Evolutionary conservation across 2,888 invertebrate species (phyloP).

Genomic region (Lepidochrysops patricia): DNA sequence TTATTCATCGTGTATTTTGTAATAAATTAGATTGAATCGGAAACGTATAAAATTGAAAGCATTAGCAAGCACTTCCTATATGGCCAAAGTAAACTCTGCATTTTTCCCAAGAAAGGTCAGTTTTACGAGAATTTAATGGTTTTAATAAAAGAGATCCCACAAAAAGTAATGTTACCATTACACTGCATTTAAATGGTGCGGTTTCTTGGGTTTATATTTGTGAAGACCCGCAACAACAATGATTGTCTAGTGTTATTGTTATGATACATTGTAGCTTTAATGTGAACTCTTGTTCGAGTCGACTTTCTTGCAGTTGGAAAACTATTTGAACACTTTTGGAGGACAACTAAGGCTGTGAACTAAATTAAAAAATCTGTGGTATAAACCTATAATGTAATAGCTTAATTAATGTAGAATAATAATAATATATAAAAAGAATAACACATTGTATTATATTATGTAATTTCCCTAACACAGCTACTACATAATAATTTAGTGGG

Average conservation of each 20-base stretch:
- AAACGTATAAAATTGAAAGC: neutral
- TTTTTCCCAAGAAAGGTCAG: conserved; percentile 2
- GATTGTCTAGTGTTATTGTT: conserved; percentile 21
- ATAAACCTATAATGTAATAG: too few species aligned
- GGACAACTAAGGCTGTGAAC: too few species aligned
- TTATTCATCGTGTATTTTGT: neutral
- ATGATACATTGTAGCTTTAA: conserved; percentile 18
- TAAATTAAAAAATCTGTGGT: too few species aligned
- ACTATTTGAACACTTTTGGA: neutral
- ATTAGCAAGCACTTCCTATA: neutral
- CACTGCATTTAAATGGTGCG: conserved; percentile 25
- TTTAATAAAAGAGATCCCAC: conserved; percentile 23
- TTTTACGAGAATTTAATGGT: conserved; percentile 17
- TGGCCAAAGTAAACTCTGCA: neutral
- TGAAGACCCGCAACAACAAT: conserved; percentile 18
- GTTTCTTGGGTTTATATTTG: conserved; percentile 21
- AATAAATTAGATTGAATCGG: neutral
- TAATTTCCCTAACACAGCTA: too few species aligned
- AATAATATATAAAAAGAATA: too few species aligned
- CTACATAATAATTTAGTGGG: neutral
- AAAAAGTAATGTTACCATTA: conserved; percentile 22
- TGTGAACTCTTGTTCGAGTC: conserved; percentile 8
- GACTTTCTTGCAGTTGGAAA: neutral
- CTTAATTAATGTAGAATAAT: too few species aligned
- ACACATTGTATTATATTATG: too few species aligned